Base-by-base conservation (phyloP, 1,140 invertebrate genomes). In the Euwallacea fornicatus region DNA sequence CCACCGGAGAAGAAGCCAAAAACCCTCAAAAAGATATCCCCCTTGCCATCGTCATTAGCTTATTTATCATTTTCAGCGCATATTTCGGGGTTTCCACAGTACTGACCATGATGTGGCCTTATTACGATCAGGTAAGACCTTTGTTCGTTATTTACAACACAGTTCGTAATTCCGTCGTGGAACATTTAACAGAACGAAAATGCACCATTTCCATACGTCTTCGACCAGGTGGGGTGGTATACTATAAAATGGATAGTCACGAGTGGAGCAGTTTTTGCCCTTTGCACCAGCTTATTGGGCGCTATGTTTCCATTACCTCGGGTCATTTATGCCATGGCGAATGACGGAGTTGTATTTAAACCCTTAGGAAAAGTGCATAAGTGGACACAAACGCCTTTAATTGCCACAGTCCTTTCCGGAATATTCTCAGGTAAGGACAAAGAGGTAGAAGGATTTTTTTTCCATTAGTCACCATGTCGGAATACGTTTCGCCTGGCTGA, bases 21-120 rank as follows among this genome's bases (percentile, higher is more conserved):
- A 96, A 96, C 83, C 95, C 95, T 0, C 90, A 95, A 81, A 86
- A 87, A 75, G 88, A 92, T 56, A 96, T 97, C 67, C 95, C 95
- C 0, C 80, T 97, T 50, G 90, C 93, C 10, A 96, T 97, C 70
- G 88, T 95, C 8, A 75, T 94, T 1, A 95, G 93, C 0, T 83
- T 97, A 33, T 80, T 88, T 0, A 87, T 93, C 47, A 91, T 93
- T 47, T 94, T 94, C 75, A 72, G 90, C 3, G 89, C 93, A 0
- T 97, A 97, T 83, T 95, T 94, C 83, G 90, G 91, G 15, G 89
- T 96, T 6, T 93, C 94, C 0, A 89, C 90, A 0, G 90, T 97
- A 0, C 78, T 97, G n/a, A 97, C 95, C 0, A 88, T 97, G 85
- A 95, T 97, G 91, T 88, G 90, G 83, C 95, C 96, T 0, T 98